These are phyloP conservation scores for Rhineura floridana DNA, from an alignment of 2,113 vertebrate genomes.

Conservation along the genomic window DNA sequence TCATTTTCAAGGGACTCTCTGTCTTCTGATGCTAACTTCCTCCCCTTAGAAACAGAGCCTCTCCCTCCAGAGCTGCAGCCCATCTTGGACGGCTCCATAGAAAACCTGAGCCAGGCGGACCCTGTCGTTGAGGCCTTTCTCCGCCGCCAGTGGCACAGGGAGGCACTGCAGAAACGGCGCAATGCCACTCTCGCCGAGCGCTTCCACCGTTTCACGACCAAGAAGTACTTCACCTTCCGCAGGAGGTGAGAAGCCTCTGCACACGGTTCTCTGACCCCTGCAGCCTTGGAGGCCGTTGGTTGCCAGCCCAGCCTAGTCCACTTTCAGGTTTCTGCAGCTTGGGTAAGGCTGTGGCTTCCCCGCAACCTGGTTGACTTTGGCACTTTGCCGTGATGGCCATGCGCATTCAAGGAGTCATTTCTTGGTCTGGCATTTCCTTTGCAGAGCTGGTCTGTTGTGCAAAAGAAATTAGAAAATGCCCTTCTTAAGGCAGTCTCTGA, in stretches of 20 bases:
- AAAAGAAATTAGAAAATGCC: too few relatives aligned
- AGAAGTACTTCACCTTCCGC: conserved; percentile 86
- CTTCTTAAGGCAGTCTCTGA: too few relatives aligned
- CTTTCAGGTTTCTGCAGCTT: not conserved
- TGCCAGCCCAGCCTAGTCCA: not conserved
- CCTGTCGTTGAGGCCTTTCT: conserved; percentile 84
- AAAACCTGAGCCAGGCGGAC: conserved; percentile 70
- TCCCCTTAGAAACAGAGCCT: conserved; percentile 80
- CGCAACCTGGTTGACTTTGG: not conserved
- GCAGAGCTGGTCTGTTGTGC: too few relatives aligned
- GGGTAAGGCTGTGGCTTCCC: not conserved
- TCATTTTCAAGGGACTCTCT: not conserved
- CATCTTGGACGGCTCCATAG: conserved; percentile 70
- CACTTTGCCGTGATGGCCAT: too few relatives aligned
- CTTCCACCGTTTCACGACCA: conserved; percentile 79
- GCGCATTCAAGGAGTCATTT: too few relatives aligned
- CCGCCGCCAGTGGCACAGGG: conserved; percentile 81
- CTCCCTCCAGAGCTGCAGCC: conserved; percentile 89
- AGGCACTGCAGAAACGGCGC: conserved; percentile 80
- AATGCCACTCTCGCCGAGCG: conserved; percentile 76
- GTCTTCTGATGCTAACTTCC: not conserved
- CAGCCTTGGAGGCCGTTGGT: not conserved
- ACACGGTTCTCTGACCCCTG: not conserved
- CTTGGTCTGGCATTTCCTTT: too few relatives aligned
- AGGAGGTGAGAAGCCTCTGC: conserved; percentile 79